phyloP scores from a whole-genome alignment of 2,797 vertebrate genomes.

The Phalloptychus januarius region DNA sequence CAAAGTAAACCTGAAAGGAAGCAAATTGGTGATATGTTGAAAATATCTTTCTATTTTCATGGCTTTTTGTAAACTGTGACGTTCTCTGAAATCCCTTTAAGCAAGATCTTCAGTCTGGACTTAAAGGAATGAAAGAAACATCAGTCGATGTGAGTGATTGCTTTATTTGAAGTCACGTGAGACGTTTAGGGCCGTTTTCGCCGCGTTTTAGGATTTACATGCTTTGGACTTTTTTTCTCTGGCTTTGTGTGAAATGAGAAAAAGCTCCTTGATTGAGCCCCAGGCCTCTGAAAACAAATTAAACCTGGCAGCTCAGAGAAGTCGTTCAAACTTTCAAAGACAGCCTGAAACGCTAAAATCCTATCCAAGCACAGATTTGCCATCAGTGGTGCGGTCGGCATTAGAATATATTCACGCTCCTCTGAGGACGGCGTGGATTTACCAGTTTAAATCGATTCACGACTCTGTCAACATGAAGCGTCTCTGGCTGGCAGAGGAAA shows the following conservation, averaged over 20 bases:
- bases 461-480: constrained; percentile 5
- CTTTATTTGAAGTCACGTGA: constrained; percentile 59
- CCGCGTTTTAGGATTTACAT: constrained; percentile 43
- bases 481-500: background rate
- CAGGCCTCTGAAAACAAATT: constrained; percentile 51
- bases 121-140: constrained; percentile 33
- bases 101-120: constrained; percentile 19
- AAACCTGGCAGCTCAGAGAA: constrained; percentile 57
- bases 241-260: constrained; percentile 42
- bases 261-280: constrained; percentile 49
- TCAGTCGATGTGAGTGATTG: constrained; percentile 46
- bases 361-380: constrained; percentile 55
- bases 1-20: constrained; percentile 40
- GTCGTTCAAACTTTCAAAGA: constrained; percentile 48
- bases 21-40: constrained; percentile 24
- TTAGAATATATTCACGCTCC: constrained; percentile 60
- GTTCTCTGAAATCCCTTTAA: constrained; percentile 23
- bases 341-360: constrained; percentile 50
- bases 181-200: constrained; percentile 7
- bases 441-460: constrained; percentile 1
- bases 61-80: constrained; percentile 22
- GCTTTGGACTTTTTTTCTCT: constrained; percentile 37
- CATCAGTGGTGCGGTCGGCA: constrained; percentile 53
- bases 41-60: constrained; percentile 56
- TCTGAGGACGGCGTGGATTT: constrained; percentile 15